A percentile compares a stretch with the other conserved stretches of the same genome.
These are phyloP conservation scores for Halcyon smyrnensis DNA, from an alignment of 2,797 vertebrate species.

Conservation along the genomic window DNA sequence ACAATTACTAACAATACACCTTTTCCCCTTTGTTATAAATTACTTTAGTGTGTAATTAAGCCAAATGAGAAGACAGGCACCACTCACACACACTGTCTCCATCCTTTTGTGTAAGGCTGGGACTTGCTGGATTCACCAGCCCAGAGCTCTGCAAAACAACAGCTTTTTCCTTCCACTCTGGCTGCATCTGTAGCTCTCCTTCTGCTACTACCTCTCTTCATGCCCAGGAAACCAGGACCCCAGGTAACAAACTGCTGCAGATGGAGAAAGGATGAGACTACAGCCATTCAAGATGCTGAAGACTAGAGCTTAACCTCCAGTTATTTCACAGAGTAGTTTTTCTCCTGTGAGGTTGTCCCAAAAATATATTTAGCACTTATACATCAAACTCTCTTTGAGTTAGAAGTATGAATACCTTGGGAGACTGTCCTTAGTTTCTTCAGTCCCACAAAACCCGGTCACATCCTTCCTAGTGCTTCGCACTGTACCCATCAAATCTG, in stretches of 20 bases:
- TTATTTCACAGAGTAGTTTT: not conserved
- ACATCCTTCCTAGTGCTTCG: not conserved
- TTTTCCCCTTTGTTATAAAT: slow-evolving; percentile 52
- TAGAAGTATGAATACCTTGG: not conserved
- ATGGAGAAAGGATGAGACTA: not conserved
- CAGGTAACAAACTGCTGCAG: not conserved
- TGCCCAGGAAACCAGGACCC: not conserved
- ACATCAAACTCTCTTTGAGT: not conserved
- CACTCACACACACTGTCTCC: not conserved
- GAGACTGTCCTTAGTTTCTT: not conserved
- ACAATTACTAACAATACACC: slow-evolving; percentile 34
- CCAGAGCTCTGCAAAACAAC: not conserved
- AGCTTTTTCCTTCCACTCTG: not conserved
- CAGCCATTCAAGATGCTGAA: not conserved
- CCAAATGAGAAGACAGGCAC: not conserved
- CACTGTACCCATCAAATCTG: not conserved
- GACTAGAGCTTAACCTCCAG: not conserved
- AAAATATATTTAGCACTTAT: not conserved
- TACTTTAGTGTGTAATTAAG: slow-evolving; percentile 51
- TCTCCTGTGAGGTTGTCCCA: not conserved
- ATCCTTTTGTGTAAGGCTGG: slow-evolving; percentile 13
- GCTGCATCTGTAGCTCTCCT: not conserved
- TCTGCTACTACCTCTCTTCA: not conserved
- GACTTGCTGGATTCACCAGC: not conserved
- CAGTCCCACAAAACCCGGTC: not conserved